Evolutionary conservation across 2,888 invertebrate species (phyloP).

Genomic region (Drosophila paranaensis): DNA sequence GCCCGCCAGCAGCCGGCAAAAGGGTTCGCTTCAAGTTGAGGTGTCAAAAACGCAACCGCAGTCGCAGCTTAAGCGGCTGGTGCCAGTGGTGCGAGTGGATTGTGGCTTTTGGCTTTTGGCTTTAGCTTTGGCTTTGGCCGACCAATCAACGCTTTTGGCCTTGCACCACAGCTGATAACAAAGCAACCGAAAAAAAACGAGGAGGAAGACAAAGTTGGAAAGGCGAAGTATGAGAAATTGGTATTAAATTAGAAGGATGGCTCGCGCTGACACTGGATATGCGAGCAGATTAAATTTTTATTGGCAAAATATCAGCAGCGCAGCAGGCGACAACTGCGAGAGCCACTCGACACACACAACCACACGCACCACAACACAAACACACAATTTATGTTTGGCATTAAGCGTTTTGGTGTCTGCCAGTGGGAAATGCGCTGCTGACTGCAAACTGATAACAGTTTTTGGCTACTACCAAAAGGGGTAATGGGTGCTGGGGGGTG

Average conservation of each 20-base stretch:
- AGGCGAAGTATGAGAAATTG: conserved; percentile 28
- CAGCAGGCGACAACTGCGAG: conserved; percentile 33
- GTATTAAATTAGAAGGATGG: conserved; percentile 67
- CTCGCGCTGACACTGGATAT: conserved; percentile 51
- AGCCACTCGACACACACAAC: conserved; percentile 13
- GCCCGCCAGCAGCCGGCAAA: conserved; percentile 10
- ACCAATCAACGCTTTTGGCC: conserved; percentile 57
- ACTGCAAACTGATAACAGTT: conserved; percentile 56
- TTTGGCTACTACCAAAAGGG: conserved; percentile 29
- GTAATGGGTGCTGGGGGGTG: not conserved
- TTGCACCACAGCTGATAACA: conserved; percentile 53
- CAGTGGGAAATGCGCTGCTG: conserved; percentile 47
- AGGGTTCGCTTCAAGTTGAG: conserved; percentile 56
- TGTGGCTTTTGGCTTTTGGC: conserved; percentile 10
- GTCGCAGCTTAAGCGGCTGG: conserved; percentile 31
- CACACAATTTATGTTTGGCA: conserved; percentile 69
- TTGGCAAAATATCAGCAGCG: conserved; percentile 74
- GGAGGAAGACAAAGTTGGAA: not conserved
- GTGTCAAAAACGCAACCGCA: conserved; percentile 61
- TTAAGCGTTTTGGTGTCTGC: conserved; percentile 71
- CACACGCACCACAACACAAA: conserved; percentile 8
- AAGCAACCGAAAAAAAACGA: conserved; percentile 2
- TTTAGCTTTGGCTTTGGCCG: conserved; percentile 25
- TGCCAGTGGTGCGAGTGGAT: conserved; percentile 1
- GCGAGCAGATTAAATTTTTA: conserved; percentile 79